A percentile compares a stretch with the other conserved stretches of the same genome.
Evolutionary conservation across 1,140 invertebrate species (phyloP).

Genomic region (Drosophila mayri): DNA sequence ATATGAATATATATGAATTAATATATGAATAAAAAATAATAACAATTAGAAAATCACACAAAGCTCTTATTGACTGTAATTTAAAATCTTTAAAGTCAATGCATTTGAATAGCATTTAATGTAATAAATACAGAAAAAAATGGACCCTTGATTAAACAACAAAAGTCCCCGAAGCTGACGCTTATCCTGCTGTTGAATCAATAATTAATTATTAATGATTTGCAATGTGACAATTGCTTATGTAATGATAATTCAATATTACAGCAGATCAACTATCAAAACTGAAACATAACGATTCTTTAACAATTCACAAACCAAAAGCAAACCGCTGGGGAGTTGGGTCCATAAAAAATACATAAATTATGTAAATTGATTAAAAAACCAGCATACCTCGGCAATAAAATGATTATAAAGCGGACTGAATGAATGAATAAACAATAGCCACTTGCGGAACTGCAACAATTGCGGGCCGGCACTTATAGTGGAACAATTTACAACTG

Average conservation of each 20-base stretch:
- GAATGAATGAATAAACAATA: slow-evolving; percentile 50
- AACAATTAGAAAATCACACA: not conserved
- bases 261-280: slow-evolving; percentile 41
- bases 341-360: slow-evolving; percentile 42
- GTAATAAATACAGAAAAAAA: slow-evolving; percentile 1
- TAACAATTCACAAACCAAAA: slow-evolving; percentile 43
- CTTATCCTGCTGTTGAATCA: slow-evolving; percentile 10
- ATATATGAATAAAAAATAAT: not conserved
- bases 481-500: slow-evolving; percentile 61
- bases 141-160: not conserved
- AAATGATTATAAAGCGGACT: slow-evolving; percentile 39
- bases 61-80: no score
- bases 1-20: no score
- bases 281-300: slow-evolving; percentile 30
- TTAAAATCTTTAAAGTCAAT: slow-evolving; percentile 1
- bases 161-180: not conserved
- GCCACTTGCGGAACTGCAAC: slow-evolving; percentile 39
- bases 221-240: slow-evolving; percentile 38
- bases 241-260: slow-evolving; percentile 39
- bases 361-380: slow-evolving; percentile 52
- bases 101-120: not conserved
- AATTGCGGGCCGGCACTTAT: slow-evolving; percentile 28
- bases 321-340: slow-evolving; percentile 7
- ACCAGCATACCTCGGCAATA: slow-evolving; percentile 51
- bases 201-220: slow-evolving; percentile 44